Evolutionary conservation across 2,797 vertebrate genomes (phyloP), one percentile per base, ranked within the genome.

Genomic region (Poecilia velifera): DNA sequence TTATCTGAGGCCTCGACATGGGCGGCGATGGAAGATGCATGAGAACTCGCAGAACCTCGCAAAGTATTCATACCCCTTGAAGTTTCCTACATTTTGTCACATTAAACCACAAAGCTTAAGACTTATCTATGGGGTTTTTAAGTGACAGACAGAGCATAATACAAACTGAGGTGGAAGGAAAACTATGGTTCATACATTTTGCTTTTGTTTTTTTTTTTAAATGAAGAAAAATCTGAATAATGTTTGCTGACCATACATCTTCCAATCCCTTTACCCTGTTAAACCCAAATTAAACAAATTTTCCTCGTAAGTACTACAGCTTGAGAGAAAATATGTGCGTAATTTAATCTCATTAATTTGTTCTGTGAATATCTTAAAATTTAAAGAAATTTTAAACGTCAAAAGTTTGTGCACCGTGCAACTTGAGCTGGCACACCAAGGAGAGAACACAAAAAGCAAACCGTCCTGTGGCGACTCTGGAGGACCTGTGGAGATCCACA

Each of bases 1-100:
- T 92, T 89, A 93, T 94, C 92, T 83, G 75, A 91, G 85, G 87
- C 88, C 87, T 49, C 82, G 89, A 88, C 80, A 88, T 76, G 77
- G 31, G 78, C 79, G 76, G 87, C 80, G 86, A 92, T 86, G 88
- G 85, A 86, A 92, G 89, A 93, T 90, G 88, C 88, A 90, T 88
- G 84, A 84, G 85, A 88, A 92, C 81, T 76, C 82, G 82, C 22
- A n/a, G 41, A n/a, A 41, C 41, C 6, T 71, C 1, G 6, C 41
- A 71, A 71, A 71, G 68, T 71, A 71, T n/a, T 71, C 25, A 46
- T 28, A 18, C 68, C 43, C 5, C 68, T 45, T 71, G 43, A 71
- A 45, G 2, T 45, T 46, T 71, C 14, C 25, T 13, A 46, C 13
- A 70, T 71, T 71, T 43, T n/a, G 5, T 45, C 25, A 43, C 68